These are phyloP conservation scores for Tetanocera ferruginea DNA, from an alignment of 2,888 invertebrate genomes.

Conservation along the genomic window DNA sequence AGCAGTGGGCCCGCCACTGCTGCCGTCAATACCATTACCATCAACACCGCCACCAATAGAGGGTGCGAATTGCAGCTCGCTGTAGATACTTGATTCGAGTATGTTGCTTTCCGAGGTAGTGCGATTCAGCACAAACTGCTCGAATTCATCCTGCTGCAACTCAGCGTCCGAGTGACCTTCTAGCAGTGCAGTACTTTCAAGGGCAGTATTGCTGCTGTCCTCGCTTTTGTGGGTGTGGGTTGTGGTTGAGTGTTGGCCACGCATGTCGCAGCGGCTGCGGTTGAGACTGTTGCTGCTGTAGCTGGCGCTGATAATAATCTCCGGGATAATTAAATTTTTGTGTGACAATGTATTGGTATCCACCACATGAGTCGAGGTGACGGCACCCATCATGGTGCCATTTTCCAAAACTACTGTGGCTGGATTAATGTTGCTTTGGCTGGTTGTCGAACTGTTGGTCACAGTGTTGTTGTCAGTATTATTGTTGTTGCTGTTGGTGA, in stretches of 20 bases:
- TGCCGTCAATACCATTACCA: not conserved
- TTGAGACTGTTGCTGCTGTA: conserved; percentile 57
- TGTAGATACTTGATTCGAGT: conserved; percentile 64
- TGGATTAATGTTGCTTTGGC: not conserved
- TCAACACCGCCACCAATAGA: conserved; percentile 39
- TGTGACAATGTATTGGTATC: not conserved
- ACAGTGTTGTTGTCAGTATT: conserved; percentile 35
- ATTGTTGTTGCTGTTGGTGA: conserved; percentile 25
- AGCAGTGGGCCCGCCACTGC: conserved; percentile 46
- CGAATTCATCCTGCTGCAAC: conserved; percentile 54
- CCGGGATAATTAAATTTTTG: conserved; percentile 54
- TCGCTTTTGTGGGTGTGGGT: conserved; percentile 43
- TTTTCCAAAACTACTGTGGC: conserved; percentile 62
- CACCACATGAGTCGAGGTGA: conserved; percentile 38
- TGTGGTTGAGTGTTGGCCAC: conserved; percentile 31
- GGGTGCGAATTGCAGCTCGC: conserved; percentile 59
- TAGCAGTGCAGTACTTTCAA: conserved; percentile 60
- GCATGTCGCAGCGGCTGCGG: conserved; percentile 52
- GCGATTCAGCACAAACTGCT: conserved; percentile 62
- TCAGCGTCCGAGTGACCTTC: conserved; percentile 42
- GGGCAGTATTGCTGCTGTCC: conserved; percentile 44
- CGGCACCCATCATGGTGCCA: conserved; percentile 66
- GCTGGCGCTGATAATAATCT: conserved; percentile 60
- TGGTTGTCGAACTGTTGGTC: conserved; percentile 30
- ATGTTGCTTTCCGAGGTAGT: conserved; percentile 65